phyloP scores from a whole-genome alignment of 2,113 vertebrate genomes.

The Toxostoma redivivum region DNA sequence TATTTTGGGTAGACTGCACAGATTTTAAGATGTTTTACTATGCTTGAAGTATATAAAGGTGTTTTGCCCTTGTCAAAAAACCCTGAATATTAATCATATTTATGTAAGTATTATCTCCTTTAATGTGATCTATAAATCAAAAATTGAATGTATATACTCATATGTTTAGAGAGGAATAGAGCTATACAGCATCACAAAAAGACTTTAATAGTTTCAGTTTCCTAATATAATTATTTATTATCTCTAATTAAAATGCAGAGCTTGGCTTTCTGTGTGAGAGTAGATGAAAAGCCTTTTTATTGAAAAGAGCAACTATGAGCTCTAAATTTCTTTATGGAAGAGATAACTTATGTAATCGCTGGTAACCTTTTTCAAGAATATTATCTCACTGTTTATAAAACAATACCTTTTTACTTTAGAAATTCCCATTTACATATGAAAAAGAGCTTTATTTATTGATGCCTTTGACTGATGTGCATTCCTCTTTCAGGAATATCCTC shows the following conservation, averaged over 20 bases:
- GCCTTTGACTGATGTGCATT: slow-evolving; percentile 70
- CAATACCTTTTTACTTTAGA: slow-evolving; percentile 78
- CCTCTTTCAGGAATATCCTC: slow-evolving; percentile 62
- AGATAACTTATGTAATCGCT: slow-evolving; percentile 82
- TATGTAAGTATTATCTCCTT: neutral
- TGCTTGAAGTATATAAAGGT: neutral
- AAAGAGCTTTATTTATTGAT: slow-evolving; percentile 77
- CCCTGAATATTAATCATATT: neutral
- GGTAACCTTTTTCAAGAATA: slow-evolving; percentile 82
- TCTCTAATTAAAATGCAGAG: slow-evolving; percentile 81
- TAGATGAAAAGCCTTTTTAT: slow-evolving; percentile 75
- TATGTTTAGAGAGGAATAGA: neutral
- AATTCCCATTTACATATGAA: slow-evolving; percentile 81
- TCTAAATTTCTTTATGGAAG: slow-evolving; percentile 77
- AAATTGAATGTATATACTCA: neutral
- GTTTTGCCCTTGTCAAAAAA: neutral
- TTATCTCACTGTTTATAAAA: slow-evolving; percentile 84
- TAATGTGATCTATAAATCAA: neutral
- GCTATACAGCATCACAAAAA: neutral
- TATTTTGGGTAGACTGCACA: neutral
- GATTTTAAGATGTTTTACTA: neutral
- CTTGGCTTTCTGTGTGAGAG: slow-evolving; percentile 70
- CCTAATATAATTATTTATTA: slow-evolving; percentile 77
- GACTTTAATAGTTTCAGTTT: slow-evolving; percentile 67
- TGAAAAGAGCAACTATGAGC: slow-evolving; percentile 80